Base-by-base conservation (phyloP, 2,113 vertebrate genomes). In the Neotoma lepida region DNA sequence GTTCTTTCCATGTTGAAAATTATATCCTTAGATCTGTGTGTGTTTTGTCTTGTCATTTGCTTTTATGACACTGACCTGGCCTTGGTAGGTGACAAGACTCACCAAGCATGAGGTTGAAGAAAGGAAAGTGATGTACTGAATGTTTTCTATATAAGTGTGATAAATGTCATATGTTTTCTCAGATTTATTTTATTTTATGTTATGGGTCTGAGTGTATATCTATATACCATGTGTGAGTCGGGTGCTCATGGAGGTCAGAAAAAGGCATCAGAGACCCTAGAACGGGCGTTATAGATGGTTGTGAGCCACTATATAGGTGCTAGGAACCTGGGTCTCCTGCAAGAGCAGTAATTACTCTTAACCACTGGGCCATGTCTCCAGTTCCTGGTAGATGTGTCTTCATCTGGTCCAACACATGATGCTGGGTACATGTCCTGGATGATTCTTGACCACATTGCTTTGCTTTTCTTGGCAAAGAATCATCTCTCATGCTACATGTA, bases 51-150 rank as follows among this genome's bases (percentile, higher is more conserved):
- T 97, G 22, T 73, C 89, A 26, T 73, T 41, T 94, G 20, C 76
- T 20, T 96, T 90, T n/a, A 76, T 64, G 35, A 70, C 51, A 30
- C 24, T n/a, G 88, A 49, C 49, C 73, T 88, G 54, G 74, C 73
- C 74, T 97, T 96, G 51, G 49, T 54, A 28, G 87, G 15, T 68
- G 58, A 76, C 5, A 92, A 6, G 46, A 95, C 58, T 94, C 94
- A 90, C 77, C 0, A 13, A 96, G 13, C 76, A 44, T 0, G 2
- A 46, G 44, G n/a, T 80, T 76, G 81, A 39, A 86, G 28, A 20
- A 44, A 44, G 78, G 49, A 74, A 95, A 93, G 35, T 85, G 85
- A 35, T 96, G 33, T 30, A n/a, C 63, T 66, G 64, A 68, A 22
- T 90, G 51, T 28, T 88, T 96, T 93, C 9, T 22, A 0, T 51